Conservation (phyloP, 2,113 vertebrate genomes). For the Periophthalmus modestus region DNA sequence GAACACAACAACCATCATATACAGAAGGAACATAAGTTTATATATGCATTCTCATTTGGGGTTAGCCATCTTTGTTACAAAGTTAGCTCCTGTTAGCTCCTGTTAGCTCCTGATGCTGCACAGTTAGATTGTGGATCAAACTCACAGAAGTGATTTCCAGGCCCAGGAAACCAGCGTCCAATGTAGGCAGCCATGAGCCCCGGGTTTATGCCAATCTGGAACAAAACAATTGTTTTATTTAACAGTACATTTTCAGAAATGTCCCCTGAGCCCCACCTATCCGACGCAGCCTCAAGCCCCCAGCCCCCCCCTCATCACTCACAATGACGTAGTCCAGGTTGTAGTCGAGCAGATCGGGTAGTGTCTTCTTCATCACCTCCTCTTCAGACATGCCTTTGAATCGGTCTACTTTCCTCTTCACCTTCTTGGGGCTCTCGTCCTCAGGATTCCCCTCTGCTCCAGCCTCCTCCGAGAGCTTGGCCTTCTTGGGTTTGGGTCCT, state of each 20-base stretch:
- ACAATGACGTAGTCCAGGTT: conserved; percentile 99
- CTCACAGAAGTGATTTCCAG: conserved; percentile 98
- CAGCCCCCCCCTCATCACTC: not conserved
- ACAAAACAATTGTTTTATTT: not conserved
- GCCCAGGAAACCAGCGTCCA: conserved; percentile 96
- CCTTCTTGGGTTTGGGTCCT: conserved; percentile 73
- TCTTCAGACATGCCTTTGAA: conserved; percentile 97
- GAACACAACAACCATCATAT: not conserved
- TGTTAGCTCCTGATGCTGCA: not conserved
- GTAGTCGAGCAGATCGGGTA: conserved; percentile 93
- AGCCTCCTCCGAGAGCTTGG: not conserved
- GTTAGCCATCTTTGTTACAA: too few relatives aligned
- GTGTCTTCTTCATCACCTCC: conserved; percentile 93
- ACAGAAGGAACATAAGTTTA: too few relatives aligned
- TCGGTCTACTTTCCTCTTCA: conserved; percentile 95
- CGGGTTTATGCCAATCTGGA: conserved; percentile 97
- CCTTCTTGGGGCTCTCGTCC: conserved; percentile 92
- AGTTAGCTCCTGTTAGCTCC: too few relatives aligned
- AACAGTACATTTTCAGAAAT: not conserved
- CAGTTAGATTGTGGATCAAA: conserved; percentile 22
- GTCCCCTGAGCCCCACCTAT: too few relatives aligned
- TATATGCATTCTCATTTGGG: too few relatives aligned
- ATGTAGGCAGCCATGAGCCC: conserved; percentile 98
- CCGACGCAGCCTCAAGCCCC: too few relatives aligned
- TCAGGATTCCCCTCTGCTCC: conserved; percentile 87